Percentiles rank a stretch among this genome's conserved stretches.
Evolutionary conservation across 1,140 invertebrate species (phyloP).

Genomic region (Bombus superbus): DNA sequence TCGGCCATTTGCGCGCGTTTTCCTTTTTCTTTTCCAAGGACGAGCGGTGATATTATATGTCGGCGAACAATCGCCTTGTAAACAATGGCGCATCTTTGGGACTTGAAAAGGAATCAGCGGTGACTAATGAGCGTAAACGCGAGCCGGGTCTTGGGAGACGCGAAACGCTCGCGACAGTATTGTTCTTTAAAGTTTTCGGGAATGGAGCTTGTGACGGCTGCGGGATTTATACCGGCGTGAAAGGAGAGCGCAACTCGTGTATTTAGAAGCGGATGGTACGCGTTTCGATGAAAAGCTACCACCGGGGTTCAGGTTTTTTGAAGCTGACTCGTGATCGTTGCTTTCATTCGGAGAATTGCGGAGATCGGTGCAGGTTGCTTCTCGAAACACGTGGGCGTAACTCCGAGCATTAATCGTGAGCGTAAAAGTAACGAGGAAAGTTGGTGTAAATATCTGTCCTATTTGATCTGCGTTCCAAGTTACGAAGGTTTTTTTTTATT

Average conservation of each 20-base stretch:
- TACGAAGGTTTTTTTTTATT: neutral
- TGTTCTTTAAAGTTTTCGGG: constrained; percentile 39
- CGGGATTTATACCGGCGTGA: neutral
- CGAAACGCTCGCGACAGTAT: neutral
- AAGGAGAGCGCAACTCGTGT: neutral
- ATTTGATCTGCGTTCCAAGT: neutral
- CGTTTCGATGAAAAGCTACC: neutral
- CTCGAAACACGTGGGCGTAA: neutral
- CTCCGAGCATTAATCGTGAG: neutral
- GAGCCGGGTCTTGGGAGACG: neutral
- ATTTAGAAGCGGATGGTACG: neutral
- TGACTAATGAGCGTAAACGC: constrained; percentile 44
- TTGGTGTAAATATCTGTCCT: neutral
- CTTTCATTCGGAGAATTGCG: neutral
- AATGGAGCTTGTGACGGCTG: neutral
- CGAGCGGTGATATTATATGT: constrained; percentile 19
- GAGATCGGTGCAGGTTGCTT: neutral
- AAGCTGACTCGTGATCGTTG: neutral
- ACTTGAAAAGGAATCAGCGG: constrained; percentile 24
- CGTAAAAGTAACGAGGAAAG: neutral
- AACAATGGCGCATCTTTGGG: constrained; percentile 41
- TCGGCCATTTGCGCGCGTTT: neutral
- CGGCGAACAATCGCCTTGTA: constrained; percentile 34
- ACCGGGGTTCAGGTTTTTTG: neutral
- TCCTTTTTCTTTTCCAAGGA: neutral